These are phyloP conservation scores for Myoxocephalus aenaeus DNA, from an alignment of 2,797 vertebrate genomes.

Conservation along the genomic window DNA sequence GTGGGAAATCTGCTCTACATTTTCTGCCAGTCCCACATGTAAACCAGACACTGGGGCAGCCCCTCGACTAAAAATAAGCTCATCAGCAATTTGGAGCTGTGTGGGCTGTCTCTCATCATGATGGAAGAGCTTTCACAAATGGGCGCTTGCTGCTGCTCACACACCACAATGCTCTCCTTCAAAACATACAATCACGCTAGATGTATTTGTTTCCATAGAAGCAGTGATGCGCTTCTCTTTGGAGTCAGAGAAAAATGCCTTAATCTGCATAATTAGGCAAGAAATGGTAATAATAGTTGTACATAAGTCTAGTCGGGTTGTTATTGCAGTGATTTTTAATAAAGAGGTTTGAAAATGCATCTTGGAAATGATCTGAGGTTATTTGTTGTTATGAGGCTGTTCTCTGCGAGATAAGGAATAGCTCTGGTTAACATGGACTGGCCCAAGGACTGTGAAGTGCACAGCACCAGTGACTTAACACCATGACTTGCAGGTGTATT, in stretches of 20 bases:
- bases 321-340: constrained; percentile 30
- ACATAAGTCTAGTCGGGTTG: neutral
- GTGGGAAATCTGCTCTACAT: constrained; percentile 88
- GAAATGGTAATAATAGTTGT: neutral
- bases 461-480: constrained; percentile 69
- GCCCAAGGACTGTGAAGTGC: constrained; percentile 68
- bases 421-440: constrained; percentile 50
- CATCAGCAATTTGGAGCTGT: constrained; percentile 81
- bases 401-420: constrained; percentile 57
- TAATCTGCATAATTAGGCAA: neutral
- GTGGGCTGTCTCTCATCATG: constrained; percentile 77
- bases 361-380: constrained; percentile 31
- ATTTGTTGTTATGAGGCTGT: constrained; percentile 51
- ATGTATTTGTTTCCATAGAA: constrained; percentile 54
- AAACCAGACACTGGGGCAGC: constrained; percentile 73
- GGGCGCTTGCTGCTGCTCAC: constrained; percentile 45
- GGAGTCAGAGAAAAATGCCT: neutral
- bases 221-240: neutral
- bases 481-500: constrained; percentile 78
- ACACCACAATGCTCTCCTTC: constrained; percentile 30
- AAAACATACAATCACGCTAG: constrained; percentile 41
- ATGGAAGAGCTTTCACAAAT: constrained; percentile 69
- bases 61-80: constrained; percentile 80
- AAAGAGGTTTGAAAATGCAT: constrained; percentile 32
- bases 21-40: constrained; percentile 74